These are phyloP conservation scores for Podilymbus podiceps DNA, from an alignment of 2,113 vertebrate species.

Conservation along the genomic window DNA sequence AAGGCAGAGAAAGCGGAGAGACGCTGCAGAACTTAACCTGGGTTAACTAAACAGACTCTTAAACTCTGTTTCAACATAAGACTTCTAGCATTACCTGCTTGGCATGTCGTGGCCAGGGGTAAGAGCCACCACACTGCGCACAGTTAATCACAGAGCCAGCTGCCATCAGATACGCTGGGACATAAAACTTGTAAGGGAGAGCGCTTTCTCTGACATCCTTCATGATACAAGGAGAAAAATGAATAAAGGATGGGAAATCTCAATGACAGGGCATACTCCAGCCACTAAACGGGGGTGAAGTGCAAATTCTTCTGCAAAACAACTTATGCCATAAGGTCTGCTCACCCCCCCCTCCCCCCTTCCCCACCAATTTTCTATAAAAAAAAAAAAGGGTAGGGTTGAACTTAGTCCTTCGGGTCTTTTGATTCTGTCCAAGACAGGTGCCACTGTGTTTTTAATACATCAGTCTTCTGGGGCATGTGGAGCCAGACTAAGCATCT, in stretches of 20 bases:
- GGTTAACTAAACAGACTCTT: constrained; percentile 47
- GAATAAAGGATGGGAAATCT: neutral
- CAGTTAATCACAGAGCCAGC: constrained; percentile 23
- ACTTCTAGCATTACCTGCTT: constrained; percentile 48
- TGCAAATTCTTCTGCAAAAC: neutral
- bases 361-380: neutral
- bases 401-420: neutral
- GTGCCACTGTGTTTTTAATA: neutral
- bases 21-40: constrained; percentile 41
- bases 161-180: neutral
- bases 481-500: neutral
- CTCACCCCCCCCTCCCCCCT: fast-evolving
- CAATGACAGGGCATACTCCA: neutral
- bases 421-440: neutral
- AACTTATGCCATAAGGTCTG: neutral
- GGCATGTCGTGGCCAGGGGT: neutral
- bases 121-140: neutral
- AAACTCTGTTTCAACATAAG: constrained; percentile 9
- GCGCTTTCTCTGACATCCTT: neutral
- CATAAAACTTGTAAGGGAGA: neutral
- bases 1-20: neutral
- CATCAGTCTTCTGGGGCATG: neutral
- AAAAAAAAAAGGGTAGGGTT: neutral
- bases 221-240: neutral
- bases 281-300: neutral